Evolutionary conservation across 2,113 vertebrate genomes (phyloP).

Genomic region (Notarius lentiginosus): DNA sequence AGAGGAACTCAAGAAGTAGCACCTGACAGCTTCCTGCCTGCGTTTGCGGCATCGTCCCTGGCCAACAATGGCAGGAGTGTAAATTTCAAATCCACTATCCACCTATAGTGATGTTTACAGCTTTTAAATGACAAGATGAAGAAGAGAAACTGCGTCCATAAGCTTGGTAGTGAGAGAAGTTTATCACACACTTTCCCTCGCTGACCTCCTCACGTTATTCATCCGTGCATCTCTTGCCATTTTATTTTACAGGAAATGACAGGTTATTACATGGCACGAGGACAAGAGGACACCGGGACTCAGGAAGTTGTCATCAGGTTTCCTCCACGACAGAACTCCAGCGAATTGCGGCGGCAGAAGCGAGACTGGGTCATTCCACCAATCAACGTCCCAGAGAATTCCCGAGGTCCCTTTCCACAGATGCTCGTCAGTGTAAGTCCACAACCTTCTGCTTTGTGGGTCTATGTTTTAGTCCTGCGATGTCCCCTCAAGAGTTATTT

Average conservation of each 20-base stretch:
- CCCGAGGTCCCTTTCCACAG: constrained; percentile 91
- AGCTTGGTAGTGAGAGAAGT: not conserved
- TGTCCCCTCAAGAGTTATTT: not conserved
- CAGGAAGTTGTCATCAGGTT: constrained; percentile 74
- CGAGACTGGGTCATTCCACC: constrained; percentile 98
- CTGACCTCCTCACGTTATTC: constrained; percentile 9
- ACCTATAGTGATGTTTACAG: not conserved
- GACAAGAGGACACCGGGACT: constrained; percentile 28
- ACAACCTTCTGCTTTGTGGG: constrained; percentile 36
- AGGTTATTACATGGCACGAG: constrained; percentile 17
- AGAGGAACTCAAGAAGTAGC: too few species aligned
- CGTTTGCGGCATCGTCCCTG: constrained; percentile 47
- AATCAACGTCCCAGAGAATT: constrained; percentile 96
- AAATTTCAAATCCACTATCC: not conserved
- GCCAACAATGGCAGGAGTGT: constrained; percentile 59
- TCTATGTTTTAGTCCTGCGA: constrained; percentile 2
- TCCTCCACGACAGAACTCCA: constrained; percentile 70
- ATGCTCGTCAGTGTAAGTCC: constrained; percentile 93
- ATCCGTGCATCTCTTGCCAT: not conserved
- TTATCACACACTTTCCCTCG: constrained; percentile 1
- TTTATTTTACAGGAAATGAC: constrained; percentile 33
- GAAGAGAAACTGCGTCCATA: constrained; percentile 5
- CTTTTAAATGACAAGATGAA: constrained; percentile 26
- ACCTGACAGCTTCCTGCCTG: not conserved
- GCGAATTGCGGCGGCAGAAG: constrained; percentile 84